Percentiles rank a stretch among this genome's conserved stretches.
These are phyloP conservation scores for Echinarachnius parma DNA, from an alignment of 53 echinoderm and acorn worm genomes.

Conservation along the genomic window DNA sequence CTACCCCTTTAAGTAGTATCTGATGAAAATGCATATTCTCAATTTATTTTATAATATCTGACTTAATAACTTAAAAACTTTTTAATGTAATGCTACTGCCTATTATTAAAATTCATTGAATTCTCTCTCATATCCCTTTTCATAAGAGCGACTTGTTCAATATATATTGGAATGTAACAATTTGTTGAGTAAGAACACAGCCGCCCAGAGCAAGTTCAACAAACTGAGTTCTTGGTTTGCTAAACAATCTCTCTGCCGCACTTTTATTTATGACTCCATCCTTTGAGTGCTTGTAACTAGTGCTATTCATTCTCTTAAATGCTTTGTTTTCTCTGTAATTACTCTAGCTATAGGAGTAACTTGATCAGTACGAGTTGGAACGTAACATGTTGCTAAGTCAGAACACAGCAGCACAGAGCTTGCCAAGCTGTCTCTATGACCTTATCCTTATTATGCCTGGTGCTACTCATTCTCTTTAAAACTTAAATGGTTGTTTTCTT, in stretches of 20 bases:
- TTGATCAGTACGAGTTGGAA: slow-evolving; percentile 89
- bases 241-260: no score
- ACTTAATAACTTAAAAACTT: no score
- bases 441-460: no score
- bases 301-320: not conserved
- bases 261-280: no score
- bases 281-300: no score
- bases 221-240: slow-evolving; percentile 75
- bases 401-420: slow-evolving; percentile 69
- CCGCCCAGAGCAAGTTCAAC: slow-evolving; percentile 73
- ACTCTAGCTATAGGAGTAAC: slow-evolving; percentile 74
- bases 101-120: no score
- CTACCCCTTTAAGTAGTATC: no score
- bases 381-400: slow-evolving; percentile 53
- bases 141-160: slow-evolving; percentile 79
- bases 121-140: no score
- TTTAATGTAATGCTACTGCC: no score
- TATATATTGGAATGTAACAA: slow-evolving; percentile 68
- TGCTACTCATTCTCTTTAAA: not conserved
- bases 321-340: not conserved
- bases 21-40: no score
- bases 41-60: no score
- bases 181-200: slow-evolving; percentile 59
- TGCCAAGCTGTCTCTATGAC: slow-evolving; percentile 89
- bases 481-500: not conserved